Evolutionary conservation across 1,140 invertebrate species (phyloP).

Genomic region (Brachionus sp.): DNA sequence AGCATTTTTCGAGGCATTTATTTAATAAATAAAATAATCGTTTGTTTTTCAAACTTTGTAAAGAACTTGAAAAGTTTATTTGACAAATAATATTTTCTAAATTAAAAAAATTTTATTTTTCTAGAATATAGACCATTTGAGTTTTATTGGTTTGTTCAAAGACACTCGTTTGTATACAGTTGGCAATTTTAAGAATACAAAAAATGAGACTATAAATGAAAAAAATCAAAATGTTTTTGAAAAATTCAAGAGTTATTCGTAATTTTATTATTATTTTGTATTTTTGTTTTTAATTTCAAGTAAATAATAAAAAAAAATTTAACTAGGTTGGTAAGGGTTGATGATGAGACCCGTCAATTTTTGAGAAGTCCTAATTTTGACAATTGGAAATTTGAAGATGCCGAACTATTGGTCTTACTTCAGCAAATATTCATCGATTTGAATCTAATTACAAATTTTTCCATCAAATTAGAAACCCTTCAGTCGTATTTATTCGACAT

Average conservation of each 20-base stretch:
- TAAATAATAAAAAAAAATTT: not conserved
- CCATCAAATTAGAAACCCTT: slow-evolving; percentile 16
- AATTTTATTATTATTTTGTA: not conserved
- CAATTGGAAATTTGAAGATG: slow-evolving; percentile 42
- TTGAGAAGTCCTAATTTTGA: not conserved
- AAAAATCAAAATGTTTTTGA: slow-evolving; percentile 1
- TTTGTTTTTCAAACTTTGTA: not conserved
- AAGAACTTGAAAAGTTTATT: not conserved
- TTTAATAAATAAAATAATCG: not conserved
- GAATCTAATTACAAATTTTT: not conserved
- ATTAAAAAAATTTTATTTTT: too few relatives aligned
- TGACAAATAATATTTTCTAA: too few relatives aligned
- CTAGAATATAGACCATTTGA: slow-evolving; percentile 30
- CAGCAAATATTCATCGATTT: slow-evolving; percentile 42
- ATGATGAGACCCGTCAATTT: not conserved
- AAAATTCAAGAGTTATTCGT: slow-evolving; percentile 23
- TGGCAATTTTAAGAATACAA: not conserved
- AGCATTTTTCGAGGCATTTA: not conserved
- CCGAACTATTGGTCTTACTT: not conserved
- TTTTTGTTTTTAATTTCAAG: too few relatives aligned
- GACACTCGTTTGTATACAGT: slow-evolving; percentile 8
- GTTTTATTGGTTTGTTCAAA: slow-evolving; percentile 33
- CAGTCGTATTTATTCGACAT: slow-evolving; percentile 52
- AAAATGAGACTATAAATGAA: slow-evolving; percentile 2
- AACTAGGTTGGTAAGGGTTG: not conserved